Conservation (phyloP, 2,797 vertebrate species). For the Onychomys leucogaster region DNA sequence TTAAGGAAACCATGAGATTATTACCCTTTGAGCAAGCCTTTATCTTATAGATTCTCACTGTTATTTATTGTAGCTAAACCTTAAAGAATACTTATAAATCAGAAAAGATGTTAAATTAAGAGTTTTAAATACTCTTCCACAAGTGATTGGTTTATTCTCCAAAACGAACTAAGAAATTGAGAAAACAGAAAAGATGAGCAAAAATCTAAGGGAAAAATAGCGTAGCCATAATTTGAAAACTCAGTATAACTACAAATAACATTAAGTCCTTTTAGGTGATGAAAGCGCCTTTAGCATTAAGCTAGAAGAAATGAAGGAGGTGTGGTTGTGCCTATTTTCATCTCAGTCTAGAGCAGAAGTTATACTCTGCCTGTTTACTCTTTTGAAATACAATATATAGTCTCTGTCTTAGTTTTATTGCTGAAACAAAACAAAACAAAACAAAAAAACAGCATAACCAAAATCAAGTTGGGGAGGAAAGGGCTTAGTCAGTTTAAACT, state of each 20-base stretch:
- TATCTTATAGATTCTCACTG: background rate
- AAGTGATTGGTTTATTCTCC: background rate
- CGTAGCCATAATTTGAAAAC: background rate
- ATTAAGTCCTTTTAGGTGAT: fast-evolving
- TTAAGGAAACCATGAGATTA: conserved; percentile 8
- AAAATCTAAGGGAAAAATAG: background rate
- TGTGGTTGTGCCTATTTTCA: background rate
- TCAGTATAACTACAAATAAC: background rate
- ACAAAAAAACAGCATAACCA: too few species aligned
- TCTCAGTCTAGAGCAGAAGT: background rate
- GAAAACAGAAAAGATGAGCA: background rate
- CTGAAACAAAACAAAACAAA: too few species aligned
- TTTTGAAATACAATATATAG: background rate
- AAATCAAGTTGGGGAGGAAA: too few species aligned
- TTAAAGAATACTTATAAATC: background rate
- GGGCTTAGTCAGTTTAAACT: too few species aligned
- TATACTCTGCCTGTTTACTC: background rate
- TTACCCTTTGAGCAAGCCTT: background rate
- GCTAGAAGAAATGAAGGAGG: background rate
- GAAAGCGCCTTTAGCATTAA: background rate
- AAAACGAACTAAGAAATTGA: background rate
- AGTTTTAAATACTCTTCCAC: background rate
- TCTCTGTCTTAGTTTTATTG: too few species aligned
- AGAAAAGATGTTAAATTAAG: background rate
- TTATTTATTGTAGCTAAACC: background rate